Evolutionary conservation across 2,113 vertebrate species (phyloP), one percentile per base, ranked within the genome.

Genomic region (Dromiciops gliroides): DNA sequence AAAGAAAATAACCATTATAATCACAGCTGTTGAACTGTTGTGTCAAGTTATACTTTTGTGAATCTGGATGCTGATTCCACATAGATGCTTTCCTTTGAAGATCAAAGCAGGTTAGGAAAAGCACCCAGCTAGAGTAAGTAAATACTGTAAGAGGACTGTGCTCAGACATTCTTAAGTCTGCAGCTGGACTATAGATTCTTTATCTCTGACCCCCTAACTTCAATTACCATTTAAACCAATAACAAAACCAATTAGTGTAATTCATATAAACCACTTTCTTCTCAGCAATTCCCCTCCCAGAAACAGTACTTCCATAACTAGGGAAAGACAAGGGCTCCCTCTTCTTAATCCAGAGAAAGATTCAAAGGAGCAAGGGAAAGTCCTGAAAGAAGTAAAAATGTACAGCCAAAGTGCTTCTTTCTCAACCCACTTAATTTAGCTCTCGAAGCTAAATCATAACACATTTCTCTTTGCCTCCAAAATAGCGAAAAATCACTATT

Each of bases 31-130:
- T 92, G 91, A 92, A 48, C 28, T 91, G 67, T 83, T 83, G n/a
- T 83, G 7, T 83, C 44, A 83, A 83, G 37, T 83, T 83, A 83
- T 83, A 83, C n/a, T 83, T 83, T 83, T 23, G n/a, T 44, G 67
- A 23, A 83, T 83, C 16, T 44, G n/a, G 67, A 44, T 50, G 89
- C 60, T 94, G 89, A 93, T 8, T 51, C 92, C 89, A 94, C 92
- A 91, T n/a, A n/a, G 95, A 96, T 96, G 52, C 49, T 92, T 47
- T 90, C n/a, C 31, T 92, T 67, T 51, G 53, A 93, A 94, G 48
- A 96, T 50, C 60, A 93, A 91, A 93, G 48, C n/a, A 95, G 94
- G 92, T 52, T 94, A 95, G 75, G 67, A 95, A 97, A 53, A 89
- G 94, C 91, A 89, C 95, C 94, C 90, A 96, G 91, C 53, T 50